phyloP scores from a whole-genome alignment of 2,113 vertebrate species.

The Psittacula cyanocephala region DNA sequence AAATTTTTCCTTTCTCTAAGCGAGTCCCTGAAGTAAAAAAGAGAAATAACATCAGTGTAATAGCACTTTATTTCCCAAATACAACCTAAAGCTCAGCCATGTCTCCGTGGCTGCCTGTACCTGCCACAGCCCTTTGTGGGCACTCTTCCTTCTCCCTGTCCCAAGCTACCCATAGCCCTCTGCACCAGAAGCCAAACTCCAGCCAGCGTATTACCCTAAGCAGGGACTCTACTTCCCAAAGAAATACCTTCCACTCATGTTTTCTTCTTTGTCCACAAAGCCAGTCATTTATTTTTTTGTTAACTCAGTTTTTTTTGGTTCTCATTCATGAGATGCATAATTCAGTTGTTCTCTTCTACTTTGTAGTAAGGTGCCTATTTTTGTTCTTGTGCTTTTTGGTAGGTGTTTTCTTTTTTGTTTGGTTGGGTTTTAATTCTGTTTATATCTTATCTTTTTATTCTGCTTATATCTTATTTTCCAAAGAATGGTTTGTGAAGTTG shows the following conservation, averaged over 20 bases:
- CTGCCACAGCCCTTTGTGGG: not conserved
- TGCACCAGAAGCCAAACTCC: not conserved
- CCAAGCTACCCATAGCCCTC: not conserved
- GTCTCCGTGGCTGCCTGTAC: not conserved
- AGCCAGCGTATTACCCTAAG: not conserved
- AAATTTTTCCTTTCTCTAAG: not conserved
- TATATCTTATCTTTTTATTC: not conserved
- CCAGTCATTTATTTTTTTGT: not conserved
- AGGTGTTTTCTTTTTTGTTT: not conserved
- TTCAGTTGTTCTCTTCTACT: not conserved
- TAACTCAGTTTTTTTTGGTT: not conserved
- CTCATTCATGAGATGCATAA: not conserved
- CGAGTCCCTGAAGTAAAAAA: not conserved
- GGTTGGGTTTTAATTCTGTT: not conserved
- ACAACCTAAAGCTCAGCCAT: not conserved
- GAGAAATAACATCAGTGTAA: not conserved
- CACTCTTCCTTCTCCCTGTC: fast-evolving
- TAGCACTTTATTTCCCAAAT: not conserved
- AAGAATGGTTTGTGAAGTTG: not conserved
- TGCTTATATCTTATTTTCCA: not conserved
- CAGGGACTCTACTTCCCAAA: not conserved
- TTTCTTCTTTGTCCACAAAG: not conserved
- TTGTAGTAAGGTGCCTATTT: not conserved
- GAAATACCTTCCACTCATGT: not conserved
- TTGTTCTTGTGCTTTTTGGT: not conserved